These are phyloP conservation scores for Hippopotamyrus pictus DNA, from an alignment of 2,797 vertebrate species.

Conservation along the genomic window DNA sequence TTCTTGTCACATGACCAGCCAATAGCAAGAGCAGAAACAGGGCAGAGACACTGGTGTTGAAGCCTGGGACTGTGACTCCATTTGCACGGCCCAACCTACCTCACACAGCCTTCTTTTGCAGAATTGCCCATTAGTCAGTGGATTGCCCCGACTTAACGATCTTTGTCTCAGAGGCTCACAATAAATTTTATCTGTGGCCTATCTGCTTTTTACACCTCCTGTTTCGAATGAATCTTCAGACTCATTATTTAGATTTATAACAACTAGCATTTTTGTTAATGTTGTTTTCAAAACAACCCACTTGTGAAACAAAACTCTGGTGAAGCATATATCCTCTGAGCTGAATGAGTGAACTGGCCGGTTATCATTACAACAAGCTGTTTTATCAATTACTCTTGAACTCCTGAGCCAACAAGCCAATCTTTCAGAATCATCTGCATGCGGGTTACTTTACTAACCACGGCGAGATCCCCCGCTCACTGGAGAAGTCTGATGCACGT, in stretches of 20 bases:
- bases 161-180: not conserved
- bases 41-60: not conserved
- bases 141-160: not conserved
- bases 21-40: not conserved
- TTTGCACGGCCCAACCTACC: not conserved
- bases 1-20: not conserved
- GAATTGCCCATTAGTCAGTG: not conserved
- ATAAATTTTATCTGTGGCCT: not conserved
- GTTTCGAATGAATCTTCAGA: not conserved
- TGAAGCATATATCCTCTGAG: not conserved
- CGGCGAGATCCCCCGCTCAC: slow-evolving; percentile 2
- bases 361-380: not conserved
- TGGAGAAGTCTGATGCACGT: not conserved
- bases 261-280: not conserved
- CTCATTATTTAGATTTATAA: not conserved
- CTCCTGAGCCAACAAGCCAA: not conserved
- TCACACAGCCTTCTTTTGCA: not conserved
- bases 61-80: not conserved
- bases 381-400: not conserved
- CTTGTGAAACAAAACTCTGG: not conserved
- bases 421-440: slow-evolving; percentile 20
- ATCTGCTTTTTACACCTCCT: not conserved
- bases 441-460: slow-evolving; percentile 20
- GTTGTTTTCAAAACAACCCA: not conserved
- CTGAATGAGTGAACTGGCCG: not conserved